phyloP scores from a whole-genome alignment of 35 echinoderm and acorn worm species.

The Ptychodera flava region DNA sequence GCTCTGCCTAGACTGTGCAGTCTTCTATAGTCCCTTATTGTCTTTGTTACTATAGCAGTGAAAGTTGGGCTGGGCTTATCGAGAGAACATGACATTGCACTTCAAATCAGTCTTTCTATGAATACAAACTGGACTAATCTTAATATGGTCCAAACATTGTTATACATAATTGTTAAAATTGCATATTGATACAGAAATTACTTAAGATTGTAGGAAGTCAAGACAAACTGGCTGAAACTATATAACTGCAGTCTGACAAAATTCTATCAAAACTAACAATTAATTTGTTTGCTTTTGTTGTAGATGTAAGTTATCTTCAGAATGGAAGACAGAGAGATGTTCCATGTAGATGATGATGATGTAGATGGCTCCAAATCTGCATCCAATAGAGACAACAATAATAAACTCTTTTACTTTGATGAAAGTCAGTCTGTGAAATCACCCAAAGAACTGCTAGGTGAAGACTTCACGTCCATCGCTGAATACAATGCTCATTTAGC shows the following conservation, averaged over 20 bases:
- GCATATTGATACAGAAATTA: neutral
- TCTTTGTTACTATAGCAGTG: no score
- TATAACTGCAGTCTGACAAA: neutral
- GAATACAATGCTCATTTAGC: neutral
- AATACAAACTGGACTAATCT: no score
- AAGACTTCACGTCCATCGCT: neutral
- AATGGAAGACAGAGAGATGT: neutral
- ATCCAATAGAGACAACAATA: neutral
- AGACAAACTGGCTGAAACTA: neutral
- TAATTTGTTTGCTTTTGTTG: neutral
- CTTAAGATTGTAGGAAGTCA: neutral
- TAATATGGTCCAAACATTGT: no score
- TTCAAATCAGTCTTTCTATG: no score
- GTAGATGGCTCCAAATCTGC: neutral
- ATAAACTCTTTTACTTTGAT: neutral
- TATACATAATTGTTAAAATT: no score
- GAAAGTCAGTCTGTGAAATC: neutral
- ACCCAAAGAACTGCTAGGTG: neutral
- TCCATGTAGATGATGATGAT: neutral
- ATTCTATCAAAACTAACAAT: neutral
- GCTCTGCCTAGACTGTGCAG: no score
- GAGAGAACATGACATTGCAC: no score
- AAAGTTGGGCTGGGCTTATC: no score
- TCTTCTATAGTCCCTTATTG: no score
- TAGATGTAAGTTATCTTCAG: neutral